Percentiles rank a stretch among this genome's conserved stretches.
Evolutionary conservation across 2,113 vertebrate genomes (phyloP).

Genomic region (Meleagris gallopavo): DNA sequence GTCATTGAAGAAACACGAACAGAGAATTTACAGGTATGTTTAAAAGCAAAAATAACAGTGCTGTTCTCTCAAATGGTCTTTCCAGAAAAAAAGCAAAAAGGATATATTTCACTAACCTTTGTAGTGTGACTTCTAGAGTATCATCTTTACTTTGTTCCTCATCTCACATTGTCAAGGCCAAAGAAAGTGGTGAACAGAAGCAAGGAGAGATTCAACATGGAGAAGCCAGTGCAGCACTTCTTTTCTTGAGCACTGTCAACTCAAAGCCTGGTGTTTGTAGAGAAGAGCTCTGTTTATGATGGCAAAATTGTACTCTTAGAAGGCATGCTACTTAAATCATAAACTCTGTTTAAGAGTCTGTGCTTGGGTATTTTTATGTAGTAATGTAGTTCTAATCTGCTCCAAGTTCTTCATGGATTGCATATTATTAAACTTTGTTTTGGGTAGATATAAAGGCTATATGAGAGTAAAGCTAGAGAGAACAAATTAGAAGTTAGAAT

Average conservation of each 20-base stretch:
- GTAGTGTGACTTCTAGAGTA: background rate
- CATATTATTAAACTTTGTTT: background rate
- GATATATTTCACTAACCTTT: background rate
- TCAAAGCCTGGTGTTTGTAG: background rate
- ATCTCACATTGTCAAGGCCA: no score
- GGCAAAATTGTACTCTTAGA: background rate
- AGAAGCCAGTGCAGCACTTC: background rate
- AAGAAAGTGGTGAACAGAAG: background rate
- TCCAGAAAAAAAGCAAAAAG: background rate
- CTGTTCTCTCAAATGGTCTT: background rate
- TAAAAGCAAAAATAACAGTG: background rate
- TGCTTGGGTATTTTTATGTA: background rate
- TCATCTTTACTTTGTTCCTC: background rate
- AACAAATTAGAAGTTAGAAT: background rate
- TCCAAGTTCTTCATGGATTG: background rate
- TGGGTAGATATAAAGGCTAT: background rate
- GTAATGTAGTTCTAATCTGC: background rate
- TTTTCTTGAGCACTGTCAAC: background rate
- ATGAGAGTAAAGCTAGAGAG: background rate
- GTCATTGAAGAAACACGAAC: conserved; percentile 87
- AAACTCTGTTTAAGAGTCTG: background rate
- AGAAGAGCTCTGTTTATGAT: background rate
- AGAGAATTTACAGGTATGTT: conserved; percentile 84
- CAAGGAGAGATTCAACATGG: background rate
- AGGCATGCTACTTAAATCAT: background rate